Evolutionary conservation across 2,113 vertebrate species (phyloP).

Genomic region (Pedetes capensis): DNA sequence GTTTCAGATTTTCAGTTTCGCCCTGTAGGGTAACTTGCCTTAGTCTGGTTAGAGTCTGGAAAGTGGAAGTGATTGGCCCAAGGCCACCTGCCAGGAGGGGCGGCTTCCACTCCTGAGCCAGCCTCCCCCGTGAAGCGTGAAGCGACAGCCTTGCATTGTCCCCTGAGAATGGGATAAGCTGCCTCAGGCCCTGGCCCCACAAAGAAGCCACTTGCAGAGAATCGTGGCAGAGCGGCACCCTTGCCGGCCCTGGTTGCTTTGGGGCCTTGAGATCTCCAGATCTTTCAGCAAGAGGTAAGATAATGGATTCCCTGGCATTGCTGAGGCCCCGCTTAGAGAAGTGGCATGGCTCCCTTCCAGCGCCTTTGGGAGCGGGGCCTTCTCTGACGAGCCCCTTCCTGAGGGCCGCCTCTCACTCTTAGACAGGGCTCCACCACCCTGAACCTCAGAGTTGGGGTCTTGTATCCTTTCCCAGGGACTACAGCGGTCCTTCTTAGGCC

Average conservation of each 20-base stretch:
- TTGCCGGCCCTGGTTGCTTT: not conserved
- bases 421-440: not conserved
- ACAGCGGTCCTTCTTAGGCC: not conserved
- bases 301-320: not conserved
- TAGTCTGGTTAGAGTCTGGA: not conserved
- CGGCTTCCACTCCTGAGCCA: not conserved
- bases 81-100: not conserved
- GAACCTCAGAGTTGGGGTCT: not conserved
- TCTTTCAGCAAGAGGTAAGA: not conserved
- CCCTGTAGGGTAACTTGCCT: not conserved
- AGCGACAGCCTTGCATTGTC: not conserved
- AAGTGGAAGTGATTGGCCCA: not conserved
- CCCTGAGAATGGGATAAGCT: rapidly evolving
- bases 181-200: not conserved
- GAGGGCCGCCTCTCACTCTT: not conserved
- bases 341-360: not conserved
- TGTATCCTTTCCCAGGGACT: not conserved
- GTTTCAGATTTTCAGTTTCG: not conserved
- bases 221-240: not conserved
- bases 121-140: rapidly evolving
- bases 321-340: not conserved
- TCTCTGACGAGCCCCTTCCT: not conserved
- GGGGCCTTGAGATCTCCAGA: not conserved
- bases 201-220: rapidly evolving
- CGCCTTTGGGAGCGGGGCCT: not conserved